Percentiles rank a stretch among this genome's conserved stretches.
Conservation (phyloP, 2,888 invertebrate species). For the Phortica magna region DNA sequence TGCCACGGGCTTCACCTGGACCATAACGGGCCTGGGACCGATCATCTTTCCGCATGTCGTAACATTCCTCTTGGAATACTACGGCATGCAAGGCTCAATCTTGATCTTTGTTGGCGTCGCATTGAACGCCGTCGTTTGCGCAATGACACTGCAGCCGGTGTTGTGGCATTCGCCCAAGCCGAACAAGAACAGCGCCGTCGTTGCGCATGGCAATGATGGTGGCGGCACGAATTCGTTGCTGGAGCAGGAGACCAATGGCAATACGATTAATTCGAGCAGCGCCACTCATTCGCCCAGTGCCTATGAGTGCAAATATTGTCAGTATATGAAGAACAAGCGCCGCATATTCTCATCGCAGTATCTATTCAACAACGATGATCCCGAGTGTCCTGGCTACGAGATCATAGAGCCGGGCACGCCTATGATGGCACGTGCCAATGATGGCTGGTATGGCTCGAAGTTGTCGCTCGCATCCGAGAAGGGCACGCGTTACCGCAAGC, state of each 20-base stretch:
- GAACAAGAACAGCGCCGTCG: conserved; percentile 24
- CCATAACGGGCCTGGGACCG: conserved; percentile 85
- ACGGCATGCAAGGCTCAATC: conserved; percentile 84
- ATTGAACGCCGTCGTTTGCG: conserved; percentile 83
- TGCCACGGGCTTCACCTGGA: conserved; percentile 86
- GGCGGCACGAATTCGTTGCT: conserved; percentile 26
- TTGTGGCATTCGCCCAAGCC: conserved; percentile 83
- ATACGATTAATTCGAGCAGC: conserved; percentile 37
- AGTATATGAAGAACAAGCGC: conserved; percentile 64
- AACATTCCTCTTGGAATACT: conserved; percentile 81
- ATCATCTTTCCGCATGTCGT: conserved; percentile 86
- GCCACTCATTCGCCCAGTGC: conserved; percentile 56
- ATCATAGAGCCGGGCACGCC: conserved; percentile 84
- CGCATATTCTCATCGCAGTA: conserved; percentile 75
- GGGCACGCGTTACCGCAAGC: conserved; percentile 51
- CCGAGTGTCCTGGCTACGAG: conserved; percentile 82
- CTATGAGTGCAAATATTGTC: conserved; percentile 74
- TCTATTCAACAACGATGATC: conserved; percentile 81
- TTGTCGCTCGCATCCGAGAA: conserved; percentile 69
- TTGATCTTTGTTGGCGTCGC: conserved; percentile 84
- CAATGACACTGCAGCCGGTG: conserved; percentile 85
- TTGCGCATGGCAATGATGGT: conserved; percentile 17
- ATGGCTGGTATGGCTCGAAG: conserved; percentile 76
- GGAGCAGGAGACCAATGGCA: conserved; percentile 62
- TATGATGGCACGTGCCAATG: conserved; percentile 81